Conservation (phyloP, 2,797 vertebrate genomes). For the Sebastes vulpes region DNA sequence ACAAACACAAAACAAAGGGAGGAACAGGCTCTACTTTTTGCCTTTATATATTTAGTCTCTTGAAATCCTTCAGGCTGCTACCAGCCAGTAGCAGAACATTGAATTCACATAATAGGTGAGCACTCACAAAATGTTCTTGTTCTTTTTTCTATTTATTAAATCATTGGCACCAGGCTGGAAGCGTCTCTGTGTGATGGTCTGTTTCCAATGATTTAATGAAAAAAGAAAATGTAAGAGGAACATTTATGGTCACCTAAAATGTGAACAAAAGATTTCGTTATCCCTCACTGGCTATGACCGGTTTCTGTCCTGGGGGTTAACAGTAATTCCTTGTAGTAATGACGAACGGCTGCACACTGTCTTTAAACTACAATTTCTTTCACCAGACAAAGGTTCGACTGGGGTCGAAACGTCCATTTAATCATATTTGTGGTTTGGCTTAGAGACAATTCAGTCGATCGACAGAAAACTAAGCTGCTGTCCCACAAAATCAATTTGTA, state of each 20-base stretch:
- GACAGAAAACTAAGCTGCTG: not conserved
- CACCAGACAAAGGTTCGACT: too few relatives aligned
- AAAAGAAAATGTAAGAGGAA: not conserved
- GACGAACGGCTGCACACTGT: too few relatives aligned
- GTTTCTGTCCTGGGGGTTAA: too few relatives aligned
- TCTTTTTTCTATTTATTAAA: not conserved
- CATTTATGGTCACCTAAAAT: not conserved
- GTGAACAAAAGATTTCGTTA: not conserved
- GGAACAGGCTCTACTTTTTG: not conserved
- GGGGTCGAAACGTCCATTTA: too few relatives aligned
- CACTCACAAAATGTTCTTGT: not conserved
- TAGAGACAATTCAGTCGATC: not conserved
- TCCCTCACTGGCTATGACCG: not conserved
- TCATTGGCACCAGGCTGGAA: not conserved
- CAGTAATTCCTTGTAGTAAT: too few relatives aligned
- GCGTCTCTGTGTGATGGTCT: not conserved
- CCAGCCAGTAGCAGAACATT: not conserved
- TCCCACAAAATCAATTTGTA: too few relatives aligned
- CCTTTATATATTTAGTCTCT: not conserved
- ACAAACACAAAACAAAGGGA: slow-evolving; percentile 10
- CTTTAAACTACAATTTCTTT: too few relatives aligned
- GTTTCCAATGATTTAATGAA: not conserved
- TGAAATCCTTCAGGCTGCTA: not conserved
- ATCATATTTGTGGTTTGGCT: not conserved
- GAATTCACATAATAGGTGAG: not conserved